Evolutionary conservation across 2,888 invertebrate species (phyloP).

Genomic region (Diarsia mendica): DNA sequence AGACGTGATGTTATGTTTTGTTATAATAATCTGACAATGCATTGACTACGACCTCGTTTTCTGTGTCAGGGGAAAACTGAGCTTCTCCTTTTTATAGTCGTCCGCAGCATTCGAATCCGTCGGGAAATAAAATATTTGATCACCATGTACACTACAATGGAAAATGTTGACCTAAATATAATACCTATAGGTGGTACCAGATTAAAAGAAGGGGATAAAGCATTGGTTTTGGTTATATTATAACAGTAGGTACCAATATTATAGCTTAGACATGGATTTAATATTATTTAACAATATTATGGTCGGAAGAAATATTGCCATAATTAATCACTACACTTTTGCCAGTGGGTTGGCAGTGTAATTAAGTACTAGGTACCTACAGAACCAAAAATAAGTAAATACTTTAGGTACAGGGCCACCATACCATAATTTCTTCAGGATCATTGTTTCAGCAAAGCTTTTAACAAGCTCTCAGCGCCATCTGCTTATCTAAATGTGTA

Average conservation of each 20-base stretch:
- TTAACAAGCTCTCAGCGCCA: neutral
- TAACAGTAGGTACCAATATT: neutral
- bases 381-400: neutral
- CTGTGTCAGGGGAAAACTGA: neutral
- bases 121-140: slow-evolving; percentile 4
- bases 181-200: neutral
- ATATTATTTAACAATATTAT: neutral
- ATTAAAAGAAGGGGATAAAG: neutral
- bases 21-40: neutral
- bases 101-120: neutral
- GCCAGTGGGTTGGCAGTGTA: neutral
- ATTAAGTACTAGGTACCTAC: too few relatives aligned
- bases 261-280: neutral
- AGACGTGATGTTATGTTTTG: too few relatives aligned
- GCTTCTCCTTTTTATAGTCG: neutral
- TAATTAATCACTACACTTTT: neutral
- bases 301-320: neutral
- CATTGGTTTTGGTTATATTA: neutral
- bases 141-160: neutral
- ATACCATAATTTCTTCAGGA: neutral
- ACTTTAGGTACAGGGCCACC: neutral
- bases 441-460: neutral
- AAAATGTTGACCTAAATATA: neutral
- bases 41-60: slow-evolving; percentile 2
- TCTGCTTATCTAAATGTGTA: neutral